Base-by-base conservation (phyloP, 2,113 vertebrate species). In the Anser brachyrhynchus region DNA sequence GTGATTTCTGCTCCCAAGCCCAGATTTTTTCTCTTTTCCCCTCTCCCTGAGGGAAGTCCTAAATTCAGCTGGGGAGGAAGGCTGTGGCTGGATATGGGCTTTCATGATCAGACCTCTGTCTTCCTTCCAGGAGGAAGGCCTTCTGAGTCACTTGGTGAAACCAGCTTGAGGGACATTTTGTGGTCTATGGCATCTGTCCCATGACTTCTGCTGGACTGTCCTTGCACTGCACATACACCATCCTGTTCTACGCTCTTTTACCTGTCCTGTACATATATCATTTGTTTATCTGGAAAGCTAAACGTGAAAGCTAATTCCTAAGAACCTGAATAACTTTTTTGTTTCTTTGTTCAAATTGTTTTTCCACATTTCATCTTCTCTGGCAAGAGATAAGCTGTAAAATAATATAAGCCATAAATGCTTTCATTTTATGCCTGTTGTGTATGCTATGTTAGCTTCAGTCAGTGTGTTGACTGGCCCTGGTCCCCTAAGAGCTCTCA, bases 61-160 rank as follows among this genome's bases (percentile, higher is more conserved):
- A 2, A 65, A 62, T 4, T n/a, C 11, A 59, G 12, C 11, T 31
- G 62, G 52, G 43, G 26, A 41, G 9, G 20, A n/a, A 78, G 52
- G 41, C 39, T 16, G 2, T 0, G 0, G 11, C n/a, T 54, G 16
- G n/a, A 6, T 54, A 43, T 0, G 2, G 57, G 39, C 25, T 75
- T 61, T 59, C 55, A 26, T 4, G 14, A 18, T 33, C 70, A 64
- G 14, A 29, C 1, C 11, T 84, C 19, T 21, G 10, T 18, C 26
- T n/a, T 37, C 25, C 62, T 65, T 65, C 39, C 26, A 72, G 64
- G 70, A 73, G 28, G 10, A 62, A 67, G 31, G 81, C 23, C 31
- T 62, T 14, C 39, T 55, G 44, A 26, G n/a, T 71, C 46, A 72
- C 10, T 62, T 61, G 29, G 8, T 11, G 72, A 39, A 72, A 17